Conservation (phyloP, 2,797 vertebrate species). For the Anguilla megastoma region DNA sequence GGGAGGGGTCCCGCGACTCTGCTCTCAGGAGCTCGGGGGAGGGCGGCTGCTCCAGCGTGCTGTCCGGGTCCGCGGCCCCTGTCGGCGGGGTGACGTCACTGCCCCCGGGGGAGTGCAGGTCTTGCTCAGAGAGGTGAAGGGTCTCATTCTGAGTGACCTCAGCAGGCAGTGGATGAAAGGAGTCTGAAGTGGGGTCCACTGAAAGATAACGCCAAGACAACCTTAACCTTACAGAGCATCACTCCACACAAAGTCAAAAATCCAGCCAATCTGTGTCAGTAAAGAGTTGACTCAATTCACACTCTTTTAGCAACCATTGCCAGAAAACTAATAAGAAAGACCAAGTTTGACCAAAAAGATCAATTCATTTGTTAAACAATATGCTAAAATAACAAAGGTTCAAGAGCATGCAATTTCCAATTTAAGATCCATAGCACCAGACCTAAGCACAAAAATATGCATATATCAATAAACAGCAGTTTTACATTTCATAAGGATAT, state of each 20-base stretch:
- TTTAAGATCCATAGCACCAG: background rate
- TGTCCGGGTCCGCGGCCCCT: constrained; percentile 10
- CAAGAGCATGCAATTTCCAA: background rate
- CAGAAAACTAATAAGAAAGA: background rate
- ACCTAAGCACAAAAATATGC: background rate
- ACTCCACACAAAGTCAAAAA: background rate
- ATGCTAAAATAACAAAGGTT: background rate
- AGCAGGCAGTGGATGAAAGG: constrained; percentile 70
- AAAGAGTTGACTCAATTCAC: background rate
- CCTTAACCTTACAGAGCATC: background rate
- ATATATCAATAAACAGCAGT: background rate
- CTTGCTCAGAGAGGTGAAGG: constrained; percentile 46
- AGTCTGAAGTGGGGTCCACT: constrained; percentile 60
- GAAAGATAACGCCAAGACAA: background rate
- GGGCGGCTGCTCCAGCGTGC: constrained; percentile 47
- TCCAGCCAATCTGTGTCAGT: background rate
- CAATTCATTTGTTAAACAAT: background rate
- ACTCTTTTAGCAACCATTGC: background rate
- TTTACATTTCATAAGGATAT: background rate
- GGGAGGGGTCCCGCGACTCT: constrained; percentile 34
- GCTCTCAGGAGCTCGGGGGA: constrained; percentile 57
- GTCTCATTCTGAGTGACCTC: constrained; percentile 70
- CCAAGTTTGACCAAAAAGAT: background rate
- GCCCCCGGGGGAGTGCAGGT: background rate
- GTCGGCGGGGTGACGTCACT: background rate